phyloP scores from a whole-genome alignment of 1,140 invertebrate genomes.

The Bombus superbus region DNA sequence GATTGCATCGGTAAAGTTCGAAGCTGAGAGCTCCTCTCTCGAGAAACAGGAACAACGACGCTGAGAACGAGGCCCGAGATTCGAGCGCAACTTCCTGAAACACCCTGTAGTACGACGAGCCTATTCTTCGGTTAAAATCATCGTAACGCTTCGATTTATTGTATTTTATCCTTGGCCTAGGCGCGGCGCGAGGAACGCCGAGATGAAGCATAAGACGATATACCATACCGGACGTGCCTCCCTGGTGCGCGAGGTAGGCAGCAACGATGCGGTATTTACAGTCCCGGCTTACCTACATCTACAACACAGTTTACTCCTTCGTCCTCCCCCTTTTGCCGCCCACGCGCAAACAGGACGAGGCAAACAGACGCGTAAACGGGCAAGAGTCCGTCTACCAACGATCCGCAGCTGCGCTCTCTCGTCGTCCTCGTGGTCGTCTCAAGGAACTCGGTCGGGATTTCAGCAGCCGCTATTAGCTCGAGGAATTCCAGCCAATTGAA shows the following conservation, averaged over 20 bases:
- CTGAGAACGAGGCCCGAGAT: rapidly evolving
- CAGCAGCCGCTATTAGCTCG: no score
- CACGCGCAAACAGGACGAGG: constrained; percentile 52
- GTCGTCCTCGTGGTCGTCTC: not conserved
- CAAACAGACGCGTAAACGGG: constrained; percentile 16
- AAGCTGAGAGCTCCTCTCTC: no score
- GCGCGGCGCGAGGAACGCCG: not conserved
- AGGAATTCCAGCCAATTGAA: not conserved
- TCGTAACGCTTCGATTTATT: constrained; percentile 46
- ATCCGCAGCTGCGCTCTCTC: no score
- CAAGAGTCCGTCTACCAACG: not conserved
- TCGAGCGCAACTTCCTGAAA: no score
- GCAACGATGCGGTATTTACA: constrained; percentile 67
- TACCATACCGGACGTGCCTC: constrained; percentile 59
- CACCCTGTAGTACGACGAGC: no score
- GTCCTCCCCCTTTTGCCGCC: constrained; percentile 35
- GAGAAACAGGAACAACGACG: no score
- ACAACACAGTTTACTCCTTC: constrained; percentile 54
- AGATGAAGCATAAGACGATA: constrained; percentile 48
- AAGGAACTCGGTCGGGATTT: no score
- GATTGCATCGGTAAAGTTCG: no score
- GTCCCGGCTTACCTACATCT: constrained; percentile 62
- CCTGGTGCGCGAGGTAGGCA: constrained; percentile 66
- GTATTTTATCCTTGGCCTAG: constrained; percentile 28
- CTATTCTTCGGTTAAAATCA: constrained; percentile 14